phyloP scores from a whole-genome alignment of 2,888 invertebrate genomes.

The Dasysyrphus tricinctus region DNA sequence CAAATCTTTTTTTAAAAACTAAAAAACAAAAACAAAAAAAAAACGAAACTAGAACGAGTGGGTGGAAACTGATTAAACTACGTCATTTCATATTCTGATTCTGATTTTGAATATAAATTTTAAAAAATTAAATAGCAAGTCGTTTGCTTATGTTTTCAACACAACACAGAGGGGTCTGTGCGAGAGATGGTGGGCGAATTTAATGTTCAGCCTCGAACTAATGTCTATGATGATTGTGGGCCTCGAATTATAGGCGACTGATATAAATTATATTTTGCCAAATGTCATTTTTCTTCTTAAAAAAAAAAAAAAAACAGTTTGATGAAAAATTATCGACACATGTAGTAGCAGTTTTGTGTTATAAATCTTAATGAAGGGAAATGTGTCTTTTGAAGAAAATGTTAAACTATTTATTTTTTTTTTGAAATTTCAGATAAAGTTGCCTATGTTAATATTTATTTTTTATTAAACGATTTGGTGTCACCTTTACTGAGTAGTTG shows the following conservation, averaged over 20 bases:
- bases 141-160: not conserved
- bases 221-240: not conserved
- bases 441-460: not conserved
- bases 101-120: constrained; percentile 10
- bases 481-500: not conserved
- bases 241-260: not conserved
- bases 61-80: constrained; percentile 30
- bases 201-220: not conserved
- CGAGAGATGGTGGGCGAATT: constrained; percentile 1
- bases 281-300: constrained; percentile 43
- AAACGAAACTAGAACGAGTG: constrained; percentile 34
- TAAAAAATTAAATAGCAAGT: not conserved
- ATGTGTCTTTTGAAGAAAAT: not conserved
- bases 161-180: constrained; percentile 1
- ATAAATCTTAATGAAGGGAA: not conserved
- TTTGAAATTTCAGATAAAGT: not conserved
- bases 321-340: constrained; percentile 18
- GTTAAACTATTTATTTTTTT: constrained; percentile 5
- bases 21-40: not conserved
- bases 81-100: constrained; percentile 45
- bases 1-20: constrained; percentile 14
- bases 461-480: not conserved
- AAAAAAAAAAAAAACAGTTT: constrained; percentile 25
- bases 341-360: constrained; percentile 24
- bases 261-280: constrained; percentile 45